Evolutionary conservation across 2,797 vertebrate genomes (phyloP).

Genomic region (Momotus momota): DNA sequence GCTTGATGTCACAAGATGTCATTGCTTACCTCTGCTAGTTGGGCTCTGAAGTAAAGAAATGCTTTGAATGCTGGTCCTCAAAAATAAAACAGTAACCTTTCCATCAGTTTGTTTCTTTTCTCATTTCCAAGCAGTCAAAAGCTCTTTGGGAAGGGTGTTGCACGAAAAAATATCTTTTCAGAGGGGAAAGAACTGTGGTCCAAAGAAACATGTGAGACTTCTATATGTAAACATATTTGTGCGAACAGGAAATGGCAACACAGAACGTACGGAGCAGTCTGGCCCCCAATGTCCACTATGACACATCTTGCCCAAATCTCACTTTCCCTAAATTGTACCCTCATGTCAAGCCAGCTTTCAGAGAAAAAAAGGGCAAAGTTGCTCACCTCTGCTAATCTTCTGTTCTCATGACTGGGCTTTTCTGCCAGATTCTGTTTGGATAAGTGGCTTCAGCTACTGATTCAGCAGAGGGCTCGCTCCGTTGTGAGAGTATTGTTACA

Average conservation of each 20-base stretch:
- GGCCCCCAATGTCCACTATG: neutral
- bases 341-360: neutral
- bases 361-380: slow-evolving; percentile 52
- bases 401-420: neutral
- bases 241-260: neutral
- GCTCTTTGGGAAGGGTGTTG: neutral
- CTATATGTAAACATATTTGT: neutral
- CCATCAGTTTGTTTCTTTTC: neutral
- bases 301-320: neutral
- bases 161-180: neutral
- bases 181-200: neutral
- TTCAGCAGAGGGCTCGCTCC: slow-evolving; percentile 1
- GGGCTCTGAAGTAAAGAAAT: neutral
- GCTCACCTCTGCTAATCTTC: slow-evolving; percentile 55
- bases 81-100: neutral
- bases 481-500: slow-evolving; percentile 30
- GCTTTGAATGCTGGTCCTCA: neutral
- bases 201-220: neutral
- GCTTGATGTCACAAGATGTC: neutral
- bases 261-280: neutral
- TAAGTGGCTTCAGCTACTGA: slow-evolving; percentile 32
- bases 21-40: neutral
- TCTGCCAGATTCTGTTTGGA: slow-evolving; percentile 16
- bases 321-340: neutral
- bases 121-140: neutral